These are phyloP conservation scores for Drosophila affinis DNA, from an alignment of 2,888 invertebrate genomes.

Conservation along the genomic window DNA sequence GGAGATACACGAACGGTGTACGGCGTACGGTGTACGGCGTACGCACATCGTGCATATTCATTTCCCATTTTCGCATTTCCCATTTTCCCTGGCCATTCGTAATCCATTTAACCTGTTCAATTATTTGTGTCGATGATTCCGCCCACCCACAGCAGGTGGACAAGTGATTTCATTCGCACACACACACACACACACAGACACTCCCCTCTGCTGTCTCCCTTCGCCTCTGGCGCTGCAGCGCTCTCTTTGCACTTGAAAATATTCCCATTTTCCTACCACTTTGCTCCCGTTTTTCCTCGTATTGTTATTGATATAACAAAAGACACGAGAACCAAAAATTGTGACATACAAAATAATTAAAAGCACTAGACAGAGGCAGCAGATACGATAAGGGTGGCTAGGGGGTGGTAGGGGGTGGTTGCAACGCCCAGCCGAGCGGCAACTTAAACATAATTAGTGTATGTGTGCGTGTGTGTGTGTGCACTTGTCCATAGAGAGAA, in stretches of 20 bases:
- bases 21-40: too few relatives aligned
- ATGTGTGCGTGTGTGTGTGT: conserved; percentile 40
- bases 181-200: too few relatives aligned
- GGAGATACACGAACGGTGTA: too few relatives aligned
- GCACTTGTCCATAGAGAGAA: background rate
- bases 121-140: conserved; percentile 26
- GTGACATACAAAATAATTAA: conserved; percentile 60
- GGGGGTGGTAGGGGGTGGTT: conserved; percentile 3
- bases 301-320: conserved; percentile 48
- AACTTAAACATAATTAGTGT: conserved; percentile 67
- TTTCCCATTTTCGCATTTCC: conserved; percentile 26
- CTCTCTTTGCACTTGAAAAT: conserved; percentile 42
- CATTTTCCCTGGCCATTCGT: background rate
- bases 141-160: background rate
- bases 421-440: conserved; percentile 62
- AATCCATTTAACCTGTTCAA: conserved; percentile 46
- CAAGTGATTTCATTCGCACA: background rate
- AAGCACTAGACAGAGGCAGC: background rate
- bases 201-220: background rate
- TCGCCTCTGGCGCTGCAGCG: too few relatives aligned
- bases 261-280: conserved; percentile 23
- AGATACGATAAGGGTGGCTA: too few relatives aligned
- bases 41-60: background rate
- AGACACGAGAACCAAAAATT: conserved; percentile 27
- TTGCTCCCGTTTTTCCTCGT: background rate